These are phyloP conservation scores for Datnioides undecimradiatus DNA, from an alignment of 2,113 vertebrate species.

Conservation along the genomic window DNA sequence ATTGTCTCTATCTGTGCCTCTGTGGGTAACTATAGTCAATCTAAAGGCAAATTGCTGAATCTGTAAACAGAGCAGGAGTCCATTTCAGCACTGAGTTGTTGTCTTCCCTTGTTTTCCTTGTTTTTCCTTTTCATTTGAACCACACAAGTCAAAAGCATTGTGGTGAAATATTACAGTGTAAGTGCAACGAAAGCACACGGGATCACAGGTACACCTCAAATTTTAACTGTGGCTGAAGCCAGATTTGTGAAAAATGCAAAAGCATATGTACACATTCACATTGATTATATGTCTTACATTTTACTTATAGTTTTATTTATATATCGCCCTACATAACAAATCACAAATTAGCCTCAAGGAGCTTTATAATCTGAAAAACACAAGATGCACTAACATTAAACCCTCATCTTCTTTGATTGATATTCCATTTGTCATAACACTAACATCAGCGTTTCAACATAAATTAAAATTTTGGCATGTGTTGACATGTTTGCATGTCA, in stretches of 20 bases:
- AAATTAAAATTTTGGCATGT: background rate
- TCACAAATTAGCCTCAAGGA: background rate
- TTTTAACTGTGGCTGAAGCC: constrained; percentile 13
- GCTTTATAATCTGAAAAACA: background rate
- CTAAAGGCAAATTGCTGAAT: constrained; percentile 7
- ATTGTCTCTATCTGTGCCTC: background rate
- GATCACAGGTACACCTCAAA: constrained; percentile 11
- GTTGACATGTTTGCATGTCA: constrained; percentile 7
- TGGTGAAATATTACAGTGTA: constrained; percentile 9
- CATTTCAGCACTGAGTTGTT: background rate
- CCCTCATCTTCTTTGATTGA: background rate
- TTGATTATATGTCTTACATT: background rate
- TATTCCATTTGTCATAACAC: background rate
- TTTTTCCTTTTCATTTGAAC: background rate
- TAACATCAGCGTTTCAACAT: background rate
- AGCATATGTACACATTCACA: constrained; percentile 65
- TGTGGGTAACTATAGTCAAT: background rate
- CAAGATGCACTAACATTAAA: background rate
- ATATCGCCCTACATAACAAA: background rate
- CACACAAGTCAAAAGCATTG: constrained; percentile 5
- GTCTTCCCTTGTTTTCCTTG: background rate
- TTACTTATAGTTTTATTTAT: background rate
- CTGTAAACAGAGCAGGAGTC: constrained; percentile 14
- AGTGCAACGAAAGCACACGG: constrained; percentile 3
- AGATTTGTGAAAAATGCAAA: constrained; percentile 39